Evolutionary conservation across 1,140 invertebrate genomes (phyloP).

Genomic region (Calliopsis andreniformis): DNA sequence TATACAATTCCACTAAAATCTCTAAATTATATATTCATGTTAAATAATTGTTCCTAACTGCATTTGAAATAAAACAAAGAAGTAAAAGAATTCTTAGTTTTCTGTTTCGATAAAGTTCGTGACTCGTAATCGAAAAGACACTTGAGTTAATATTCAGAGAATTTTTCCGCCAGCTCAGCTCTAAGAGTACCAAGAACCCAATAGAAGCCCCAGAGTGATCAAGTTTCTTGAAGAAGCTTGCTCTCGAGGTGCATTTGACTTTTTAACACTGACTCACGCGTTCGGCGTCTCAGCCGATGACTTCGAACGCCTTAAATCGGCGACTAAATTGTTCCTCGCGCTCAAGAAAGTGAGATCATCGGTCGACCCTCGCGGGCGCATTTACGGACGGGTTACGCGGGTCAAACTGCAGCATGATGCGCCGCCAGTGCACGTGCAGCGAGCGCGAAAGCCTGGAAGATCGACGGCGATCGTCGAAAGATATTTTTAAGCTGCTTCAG

Average conservation of each 20-base stretch:
- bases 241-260: conserved; percentile 2
- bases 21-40: too few species aligned
- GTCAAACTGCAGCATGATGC: conserved; percentile 42
- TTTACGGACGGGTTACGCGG: conserved; percentile 49
- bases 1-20: too few species aligned
- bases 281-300: neutral
- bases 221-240: too few species aligned
- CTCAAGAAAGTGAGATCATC: conserved; percentile 44
- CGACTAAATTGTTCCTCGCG: conserved; percentile 24
- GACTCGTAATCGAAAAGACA: too few species aligned
- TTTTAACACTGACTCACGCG: conserved; percentile 29
- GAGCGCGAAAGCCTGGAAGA: neutral
- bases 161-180: too few species aligned
- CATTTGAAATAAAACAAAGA: too few species aligned
- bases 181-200: too few species aligned
- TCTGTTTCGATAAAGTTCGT: too few species aligned
- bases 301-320: conserved; percentile 6
- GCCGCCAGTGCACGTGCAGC: conserved; percentile 18
- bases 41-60: too few species aligned
- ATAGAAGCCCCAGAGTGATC: too few species aligned
- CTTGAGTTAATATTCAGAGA: too few species aligned
- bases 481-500: conserved; percentile 40
- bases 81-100: too few species aligned
- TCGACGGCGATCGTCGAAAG: conserved; percentile 33
- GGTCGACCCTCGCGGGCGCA: neutral